Base-by-base conservation (phyloP, 2,797 vertebrate species). In the Falco novaeseelandiae region DNA sequence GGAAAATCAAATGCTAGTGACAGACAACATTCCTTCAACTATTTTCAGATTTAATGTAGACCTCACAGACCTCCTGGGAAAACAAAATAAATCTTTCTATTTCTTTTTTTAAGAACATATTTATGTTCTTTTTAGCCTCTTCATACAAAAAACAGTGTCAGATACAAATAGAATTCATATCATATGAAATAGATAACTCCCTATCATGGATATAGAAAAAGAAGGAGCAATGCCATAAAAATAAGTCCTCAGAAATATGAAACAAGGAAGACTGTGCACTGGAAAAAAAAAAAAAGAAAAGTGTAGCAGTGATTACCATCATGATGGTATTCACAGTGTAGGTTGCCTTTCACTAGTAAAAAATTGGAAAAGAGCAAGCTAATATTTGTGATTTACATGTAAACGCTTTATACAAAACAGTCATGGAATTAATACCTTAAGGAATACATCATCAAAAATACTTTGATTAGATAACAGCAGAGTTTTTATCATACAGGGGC, bases 1-100 rank as follows among this genome's bases (percentile, higher is more conserved):
- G 23, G 40, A 92, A 96, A 96, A 96, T 87, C 74, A 90, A 92
- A 85, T 74, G 15, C 26, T n/a, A 51, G 34, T 83, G 78, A 87
- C 42, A 94, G 79, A 86, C 34, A 92, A 32, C 36, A 26, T 26
- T 87, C 29, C 32, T 94, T 82, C 55, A 73, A 58, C 70, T 76
- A 3, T 69, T 79, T 95, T 83, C 83, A 87, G 48, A 40, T 74
- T 94, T 87, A 83, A 87, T 46, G 54, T 48, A 79, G 30, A 72
- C 44, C 62, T 91, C 61, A 34, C 71, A 94, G 72, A 51, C 12
- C 42, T 70, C 21, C 55, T 17, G 10, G 54, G 82, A 85, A 87
- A 92, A 49, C 9, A 46, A 95, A 87, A 93, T 71, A 30, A 71
- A 40, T 67, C 8, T 74, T 67, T 61, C 14, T 32, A 23, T 42